Evolutionary conservation across 2,888 invertebrate genomes (phyloP).

Genomic region (Thymelicus acteon): DNA sequence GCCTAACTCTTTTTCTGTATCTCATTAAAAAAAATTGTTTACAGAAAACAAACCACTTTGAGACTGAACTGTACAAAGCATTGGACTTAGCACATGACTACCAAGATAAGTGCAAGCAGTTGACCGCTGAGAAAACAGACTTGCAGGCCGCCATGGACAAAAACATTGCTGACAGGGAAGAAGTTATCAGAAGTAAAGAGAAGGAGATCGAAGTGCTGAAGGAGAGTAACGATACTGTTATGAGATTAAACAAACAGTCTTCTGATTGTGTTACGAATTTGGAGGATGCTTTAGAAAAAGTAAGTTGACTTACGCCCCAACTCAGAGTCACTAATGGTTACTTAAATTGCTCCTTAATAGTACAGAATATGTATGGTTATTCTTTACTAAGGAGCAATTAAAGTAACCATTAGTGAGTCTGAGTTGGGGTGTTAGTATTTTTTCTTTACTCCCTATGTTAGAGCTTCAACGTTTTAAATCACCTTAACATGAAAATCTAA

Average conservation of each 20-base stretch:
- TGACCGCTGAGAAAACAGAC: constrained; percentile 79
- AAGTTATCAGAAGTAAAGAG: constrained; percentile 60
- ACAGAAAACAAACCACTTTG: constrained; percentile 85
- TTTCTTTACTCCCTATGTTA: not conserved
- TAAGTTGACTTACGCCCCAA: constrained; percentile 49
- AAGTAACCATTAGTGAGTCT: too few relatives aligned
- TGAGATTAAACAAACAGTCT: constrained; percentile 83
- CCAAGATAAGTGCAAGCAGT: constrained; percentile 86
- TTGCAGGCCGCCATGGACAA: constrained; percentile 70
- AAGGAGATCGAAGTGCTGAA: constrained; percentile 74
- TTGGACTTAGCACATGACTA: constrained; percentile 88
- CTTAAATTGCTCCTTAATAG: too few relatives aligned
- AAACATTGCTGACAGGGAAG: constrained; percentile 52
- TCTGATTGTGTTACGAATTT: constrained; percentile 86
- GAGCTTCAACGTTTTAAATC: too few relatives aligned
- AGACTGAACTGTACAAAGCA: constrained; percentile 89
- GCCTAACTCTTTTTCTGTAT: not conserved
- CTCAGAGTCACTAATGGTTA: too few relatives aligned
- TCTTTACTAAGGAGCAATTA: too few relatives aligned
- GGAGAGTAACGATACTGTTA: constrained; percentile 77
- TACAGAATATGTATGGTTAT: too few relatives aligned
- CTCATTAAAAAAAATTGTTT: constrained; percentile 38
- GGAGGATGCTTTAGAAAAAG: constrained; percentile 83
- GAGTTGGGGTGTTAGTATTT: too few relatives aligned
- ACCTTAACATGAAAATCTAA: too few relatives aligned